Conservation (phyloP, 1,140 invertebrate genomes). For the Drosophila watanabei region DNA sequence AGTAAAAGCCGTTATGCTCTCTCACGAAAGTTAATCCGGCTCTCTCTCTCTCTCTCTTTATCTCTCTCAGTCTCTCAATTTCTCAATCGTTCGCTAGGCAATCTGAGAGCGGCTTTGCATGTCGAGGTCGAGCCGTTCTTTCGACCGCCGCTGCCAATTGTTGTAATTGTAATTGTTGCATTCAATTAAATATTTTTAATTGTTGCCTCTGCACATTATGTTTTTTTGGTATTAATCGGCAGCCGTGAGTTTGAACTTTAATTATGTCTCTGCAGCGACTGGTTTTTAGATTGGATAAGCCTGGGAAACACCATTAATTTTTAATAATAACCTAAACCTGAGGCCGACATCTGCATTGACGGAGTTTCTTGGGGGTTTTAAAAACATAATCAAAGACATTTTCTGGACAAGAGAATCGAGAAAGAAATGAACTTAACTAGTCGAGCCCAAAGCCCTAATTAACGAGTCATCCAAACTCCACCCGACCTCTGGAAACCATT, state of each 20-base stretch:
- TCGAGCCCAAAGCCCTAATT: background rate
- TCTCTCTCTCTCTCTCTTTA: slow-evolving; percentile 14
- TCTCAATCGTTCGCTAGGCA: background rate
- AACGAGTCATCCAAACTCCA: background rate
- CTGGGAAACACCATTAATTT: slow-evolving; percentile 5
- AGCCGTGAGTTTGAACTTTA: slow-evolving; percentile 79
- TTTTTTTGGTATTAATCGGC: slow-evolving; percentile 47
- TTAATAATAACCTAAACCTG: background rate
- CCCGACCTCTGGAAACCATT: too few species aligned
- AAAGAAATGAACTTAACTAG: background rate
- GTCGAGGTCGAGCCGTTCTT: slow-evolving; percentile 76
- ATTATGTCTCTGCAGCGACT: slow-evolving; percentile 53
- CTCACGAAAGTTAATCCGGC: slow-evolving; percentile 22
- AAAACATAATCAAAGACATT: too few species aligned
- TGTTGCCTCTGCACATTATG: slow-evolving; percentile 59
- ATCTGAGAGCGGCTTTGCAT: slow-evolving; percentile 60
- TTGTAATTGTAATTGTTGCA: slow-evolving; percentile 62
- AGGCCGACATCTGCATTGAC: background rate
- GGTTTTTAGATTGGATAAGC: slow-evolving; percentile 51
- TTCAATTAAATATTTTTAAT: slow-evolving; percentile 76
- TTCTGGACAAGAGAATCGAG: background rate
- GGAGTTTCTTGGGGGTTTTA: too few species aligned
- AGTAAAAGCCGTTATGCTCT: slow-evolving; percentile 74
- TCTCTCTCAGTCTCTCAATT: background rate
- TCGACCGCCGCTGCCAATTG: slow-evolving; percentile 41